Percentiles rank a stretch among this genome's conserved stretches.
phyloP scores from a whole-genome alignment of 2,797 vertebrate species.

The Heteromormyrus szaboi region DNA sequence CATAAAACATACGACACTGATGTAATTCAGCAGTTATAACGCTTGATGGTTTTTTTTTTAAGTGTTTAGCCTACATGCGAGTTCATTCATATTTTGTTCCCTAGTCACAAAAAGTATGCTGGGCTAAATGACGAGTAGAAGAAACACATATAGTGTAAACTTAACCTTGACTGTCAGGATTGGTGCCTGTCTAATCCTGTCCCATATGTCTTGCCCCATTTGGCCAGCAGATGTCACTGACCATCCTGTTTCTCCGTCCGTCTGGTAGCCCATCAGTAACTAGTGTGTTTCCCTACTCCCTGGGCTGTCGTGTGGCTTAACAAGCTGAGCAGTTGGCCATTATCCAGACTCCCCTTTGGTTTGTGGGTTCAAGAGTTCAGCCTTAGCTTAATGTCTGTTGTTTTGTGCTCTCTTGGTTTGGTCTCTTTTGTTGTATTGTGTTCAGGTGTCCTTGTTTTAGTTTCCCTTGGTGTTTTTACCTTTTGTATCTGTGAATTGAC shows the following conservation, averaged over 20 bases:
- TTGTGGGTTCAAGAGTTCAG: background rate
- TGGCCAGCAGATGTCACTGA: background rate
- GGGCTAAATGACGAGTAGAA: background rate
- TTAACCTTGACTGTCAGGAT: background rate
- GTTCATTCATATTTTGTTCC: background rate
- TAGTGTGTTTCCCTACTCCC: background rate
- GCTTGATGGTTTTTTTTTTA: background rate
- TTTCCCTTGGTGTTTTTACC: background rate
- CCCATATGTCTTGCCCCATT: background rate
- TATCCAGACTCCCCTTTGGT: background rate
- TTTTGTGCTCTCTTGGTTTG: background rate
- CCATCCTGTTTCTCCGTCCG: background rate
- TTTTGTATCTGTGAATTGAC: background rate
- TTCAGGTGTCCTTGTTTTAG: background rate
- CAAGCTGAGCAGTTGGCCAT: background rate
- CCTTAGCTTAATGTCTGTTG: background rate
- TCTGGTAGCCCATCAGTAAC: background rate
- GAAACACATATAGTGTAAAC: background rate
- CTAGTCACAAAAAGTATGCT: background rate
- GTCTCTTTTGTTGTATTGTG: background rate
- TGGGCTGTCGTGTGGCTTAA: background rate
- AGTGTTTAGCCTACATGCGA: background rate
- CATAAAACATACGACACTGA: background rate
- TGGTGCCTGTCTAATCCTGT: background rate
- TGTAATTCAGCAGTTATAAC: background rate